Percentiles rank a stretch among this genome's conserved stretches.
These are phyloP conservation scores for Saccopteryx leptura DNA, from an alignment of 2,113 vertebrate genomes.

Conservation along the genomic window DNA sequence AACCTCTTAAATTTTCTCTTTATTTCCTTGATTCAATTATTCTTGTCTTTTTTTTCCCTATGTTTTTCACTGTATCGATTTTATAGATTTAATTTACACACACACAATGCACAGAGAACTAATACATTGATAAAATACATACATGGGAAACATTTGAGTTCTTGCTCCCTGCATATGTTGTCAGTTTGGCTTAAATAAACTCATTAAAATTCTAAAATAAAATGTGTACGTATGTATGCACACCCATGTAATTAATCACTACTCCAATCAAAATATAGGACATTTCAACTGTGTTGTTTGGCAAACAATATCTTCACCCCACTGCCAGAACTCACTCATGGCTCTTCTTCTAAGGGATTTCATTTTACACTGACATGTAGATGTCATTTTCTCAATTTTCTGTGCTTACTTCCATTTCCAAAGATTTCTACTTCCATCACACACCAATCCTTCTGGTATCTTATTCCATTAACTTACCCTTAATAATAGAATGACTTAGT, in stretches of 20 bases:
- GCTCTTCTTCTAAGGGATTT: background rate
- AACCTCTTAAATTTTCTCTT: background rate
- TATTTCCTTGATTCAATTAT: background rate
- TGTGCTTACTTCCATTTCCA: background rate
- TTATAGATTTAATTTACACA: background rate
- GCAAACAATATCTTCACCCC: background rate
- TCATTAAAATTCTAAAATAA: background rate
- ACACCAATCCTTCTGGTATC: background rate
- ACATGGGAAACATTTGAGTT: too few species aligned
- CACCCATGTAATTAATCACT: background rate
- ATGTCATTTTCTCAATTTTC: background rate
- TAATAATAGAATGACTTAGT: background rate
- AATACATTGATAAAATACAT: background rate
- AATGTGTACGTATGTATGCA: background rate
- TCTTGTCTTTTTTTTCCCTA: background rate
- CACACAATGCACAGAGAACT: background rate
- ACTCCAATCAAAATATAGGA: background rate
- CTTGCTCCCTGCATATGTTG: too few species aligned
- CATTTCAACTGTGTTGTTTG: background rate
- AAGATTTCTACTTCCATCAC: background rate
- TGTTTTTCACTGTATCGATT: background rate
- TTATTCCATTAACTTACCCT: background rate
- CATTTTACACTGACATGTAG: background rate
- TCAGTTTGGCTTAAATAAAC: too few species aligned
- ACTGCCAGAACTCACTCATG: background rate